A percentile compares a stretch with the other conserved stretches of the same genome.
These are phyloP conservation scores for Lepidotrigona ventralis DNA, from an alignment of 1,140 invertebrate species.

Conservation along the genomic window DNA sequence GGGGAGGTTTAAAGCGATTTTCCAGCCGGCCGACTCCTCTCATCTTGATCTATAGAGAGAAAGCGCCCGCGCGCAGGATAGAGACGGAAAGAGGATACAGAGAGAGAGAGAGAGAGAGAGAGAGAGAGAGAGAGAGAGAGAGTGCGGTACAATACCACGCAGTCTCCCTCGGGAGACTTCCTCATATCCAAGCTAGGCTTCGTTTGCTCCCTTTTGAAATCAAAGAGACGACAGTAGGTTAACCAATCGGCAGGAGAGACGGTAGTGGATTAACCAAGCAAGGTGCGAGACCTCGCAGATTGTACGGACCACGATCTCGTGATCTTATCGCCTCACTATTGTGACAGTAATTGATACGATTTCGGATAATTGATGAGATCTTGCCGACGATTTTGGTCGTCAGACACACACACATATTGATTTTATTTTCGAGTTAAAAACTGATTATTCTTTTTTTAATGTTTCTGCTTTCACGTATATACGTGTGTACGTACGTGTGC, in stretches of 20 bases:
- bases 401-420: neutral
- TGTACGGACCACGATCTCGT: neutral
- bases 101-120: slow-evolving; percentile 39
- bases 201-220: slow-evolving; percentile 55
- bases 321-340: neutral
- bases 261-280: slow-evolving; percentile 45
- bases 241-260: slow-evolving; percentile 40
- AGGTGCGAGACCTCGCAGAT: neutral
- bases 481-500: neutral
- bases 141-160: slow-evolving; percentile 39
- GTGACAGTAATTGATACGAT: neutral
- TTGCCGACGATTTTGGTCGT: no score
- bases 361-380: no score
- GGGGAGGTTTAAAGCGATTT: slow-evolving; percentile 72
- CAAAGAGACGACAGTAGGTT: slow-evolving; percentile 42
- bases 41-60: slow-evolving; percentile 58
- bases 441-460: neutral
- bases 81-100: neutral
- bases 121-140: slow-evolving; percentile 34
- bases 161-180: slow-evolving; percentile 29
- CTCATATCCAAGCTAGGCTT: slow-evolving; percentile 8
- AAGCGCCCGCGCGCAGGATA: no score
- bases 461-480: neutral
- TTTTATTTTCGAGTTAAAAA: neutral
- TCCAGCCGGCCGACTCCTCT: slow-evolving; percentile 62